phyloP scores from a whole-genome alignment of 2,797 vertebrate genomes.

The Coendou prehensilis region DNA sequence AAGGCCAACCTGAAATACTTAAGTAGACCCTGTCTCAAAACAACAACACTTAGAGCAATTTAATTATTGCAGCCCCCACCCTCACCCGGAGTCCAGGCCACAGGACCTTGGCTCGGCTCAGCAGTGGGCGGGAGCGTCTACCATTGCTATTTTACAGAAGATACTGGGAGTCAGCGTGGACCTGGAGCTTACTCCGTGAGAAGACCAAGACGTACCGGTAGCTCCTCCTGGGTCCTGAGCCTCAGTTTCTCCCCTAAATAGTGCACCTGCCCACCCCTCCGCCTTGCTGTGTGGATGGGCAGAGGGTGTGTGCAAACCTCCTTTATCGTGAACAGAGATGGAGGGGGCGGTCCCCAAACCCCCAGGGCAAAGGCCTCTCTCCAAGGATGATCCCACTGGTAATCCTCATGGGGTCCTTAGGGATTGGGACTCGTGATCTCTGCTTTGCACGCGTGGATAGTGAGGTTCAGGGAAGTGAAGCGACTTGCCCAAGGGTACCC shows the following conservation, averaged over 20 bases:
- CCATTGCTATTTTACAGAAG: not conserved
- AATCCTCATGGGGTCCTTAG: not conserved
- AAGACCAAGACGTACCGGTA: not conserved
- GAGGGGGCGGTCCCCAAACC: not conserved
- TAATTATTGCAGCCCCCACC: not conserved
- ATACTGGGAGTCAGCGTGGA: not conserved
- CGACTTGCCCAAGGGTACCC: not conserved
- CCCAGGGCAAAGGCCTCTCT: not conserved
- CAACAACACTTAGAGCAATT: not conserved
- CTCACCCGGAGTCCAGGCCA: no score
- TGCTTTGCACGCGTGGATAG: not conserved
- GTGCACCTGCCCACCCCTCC: not conserved
- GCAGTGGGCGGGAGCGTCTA: not conserved
- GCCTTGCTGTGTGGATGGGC: not conserved
- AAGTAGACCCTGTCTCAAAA: not conserved
- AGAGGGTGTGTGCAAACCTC: not conserved
- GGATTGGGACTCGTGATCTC: not conserved
- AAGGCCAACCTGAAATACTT: not conserved
- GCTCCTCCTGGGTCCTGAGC: not conserved
- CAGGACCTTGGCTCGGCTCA: not conserved
- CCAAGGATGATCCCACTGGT: not conserved
- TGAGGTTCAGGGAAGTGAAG: not conserved
- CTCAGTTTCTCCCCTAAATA: slow-evolving; percentile 47
- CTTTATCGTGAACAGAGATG: not conserved
- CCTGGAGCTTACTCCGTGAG: not conserved